phyloP scores from a whole-genome alignment of 2,113 vertebrate species.

The Sialia sialis region DNA sequence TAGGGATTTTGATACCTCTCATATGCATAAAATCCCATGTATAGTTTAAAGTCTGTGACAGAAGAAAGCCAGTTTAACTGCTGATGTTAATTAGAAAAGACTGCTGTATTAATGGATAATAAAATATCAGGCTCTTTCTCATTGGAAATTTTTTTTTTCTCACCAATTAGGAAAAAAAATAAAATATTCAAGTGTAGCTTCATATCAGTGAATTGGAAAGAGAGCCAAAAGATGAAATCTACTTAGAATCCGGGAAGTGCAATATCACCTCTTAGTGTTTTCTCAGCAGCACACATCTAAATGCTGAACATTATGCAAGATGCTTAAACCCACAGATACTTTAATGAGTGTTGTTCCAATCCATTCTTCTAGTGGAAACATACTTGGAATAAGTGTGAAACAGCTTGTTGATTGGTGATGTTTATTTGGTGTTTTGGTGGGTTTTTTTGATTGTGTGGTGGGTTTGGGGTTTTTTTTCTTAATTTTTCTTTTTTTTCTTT shows the following conservation, averaged over 20 bases:
- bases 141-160: neutral
- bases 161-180: neutral
- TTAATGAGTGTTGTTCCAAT: neutral
- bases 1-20: neutral
- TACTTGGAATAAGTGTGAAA: neutral
- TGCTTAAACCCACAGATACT: neutral
- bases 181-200: neutral
- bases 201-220: neutral
- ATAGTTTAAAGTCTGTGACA: neutral
- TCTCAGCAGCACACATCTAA: neutral
- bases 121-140: neutral
- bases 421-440: neutral
- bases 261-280: slow-evolving; percentile 8
- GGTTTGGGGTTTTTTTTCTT: accelerated
- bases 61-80: neutral
- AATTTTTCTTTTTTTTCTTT: neutral
- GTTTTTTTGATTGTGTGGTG: neutral
- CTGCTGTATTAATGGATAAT: neutral
- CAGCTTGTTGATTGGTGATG: neutral
- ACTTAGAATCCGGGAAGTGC: neutral
- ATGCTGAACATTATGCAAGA: neutral
- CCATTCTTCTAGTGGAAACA: neutral
- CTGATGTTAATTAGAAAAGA: neutral
- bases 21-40: neutral
- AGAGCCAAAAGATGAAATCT: neutral